These are phyloP conservation scores for Meloidogyne chitwoodi DNA, from an alignment of 1,140 invertebrate species.

Conservation along the genomic window DNA sequence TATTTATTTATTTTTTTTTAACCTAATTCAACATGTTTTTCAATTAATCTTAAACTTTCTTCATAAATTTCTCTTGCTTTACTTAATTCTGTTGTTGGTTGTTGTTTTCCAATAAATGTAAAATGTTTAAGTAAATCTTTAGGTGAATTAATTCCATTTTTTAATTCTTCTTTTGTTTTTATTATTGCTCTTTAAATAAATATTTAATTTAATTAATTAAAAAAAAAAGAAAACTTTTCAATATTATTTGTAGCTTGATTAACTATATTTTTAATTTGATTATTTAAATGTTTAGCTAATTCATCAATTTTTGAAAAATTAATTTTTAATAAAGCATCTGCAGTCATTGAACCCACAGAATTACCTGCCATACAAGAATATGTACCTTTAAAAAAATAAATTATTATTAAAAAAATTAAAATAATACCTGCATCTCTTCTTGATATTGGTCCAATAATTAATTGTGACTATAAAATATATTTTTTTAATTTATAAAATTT, in stretches of 20 bases:
- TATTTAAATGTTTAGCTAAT: slow-evolving; percentile 43
- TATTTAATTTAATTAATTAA: background rate
- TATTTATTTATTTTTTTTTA: slow-evolving; percentile 10
- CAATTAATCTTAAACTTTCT: slow-evolving; percentile 52
- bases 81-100: slow-evolving; percentile 46
- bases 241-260: slow-evolving; percentile 52
- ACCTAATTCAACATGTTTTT: slow-evolving; percentile 56
- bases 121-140: slow-evolving; percentile 52
- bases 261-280: slow-evolving; percentile 50
- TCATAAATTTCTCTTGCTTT: slow-evolving; percentile 58
- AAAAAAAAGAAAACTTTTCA: slow-evolving; percentile 34
- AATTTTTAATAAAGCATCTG: slow-evolving; percentile 42
- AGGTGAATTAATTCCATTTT: slow-evolving; percentile 23
- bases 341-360: slow-evolving; percentile 51
- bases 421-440: slow-evolving; percentile 12
- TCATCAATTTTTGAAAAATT: slow-evolving; percentile 36
- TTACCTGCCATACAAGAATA: slow-evolving; percentile 59
- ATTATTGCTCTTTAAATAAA: slow-evolving; percentile 43
- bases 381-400: slow-evolving; percentile 30
- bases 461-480: slow-evolving; percentile 13
- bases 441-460: slow-evolving; percentile 38
- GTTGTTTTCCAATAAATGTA: slow-evolving; percentile 51
- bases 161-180: slow-evolving; percentile 45
- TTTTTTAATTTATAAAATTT: background rate
- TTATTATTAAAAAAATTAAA: background rate